These are phyloP conservation scores for Electrophaes corylata DNA, from an alignment of 2,888 invertebrate genomes.

Conservation along the genomic window DNA sequence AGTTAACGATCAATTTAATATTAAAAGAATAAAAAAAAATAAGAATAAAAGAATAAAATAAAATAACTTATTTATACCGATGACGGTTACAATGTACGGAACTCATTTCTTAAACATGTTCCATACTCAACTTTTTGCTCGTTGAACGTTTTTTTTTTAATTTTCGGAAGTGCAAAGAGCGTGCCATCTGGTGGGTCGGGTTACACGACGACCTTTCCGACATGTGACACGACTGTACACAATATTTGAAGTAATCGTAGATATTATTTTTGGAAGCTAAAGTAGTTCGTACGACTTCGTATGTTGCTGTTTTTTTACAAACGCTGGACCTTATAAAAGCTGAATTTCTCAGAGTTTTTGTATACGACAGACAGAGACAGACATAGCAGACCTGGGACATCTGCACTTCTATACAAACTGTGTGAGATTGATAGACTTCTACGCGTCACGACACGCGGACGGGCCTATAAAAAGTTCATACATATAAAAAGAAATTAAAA, in stretches of 20 bases:
- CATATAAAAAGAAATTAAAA: too few species aligned
- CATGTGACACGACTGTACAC: constrained; percentile 11
- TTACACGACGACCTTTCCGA: constrained; percentile 48
- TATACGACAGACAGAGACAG: too few species aligned
- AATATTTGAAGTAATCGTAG: background rate
- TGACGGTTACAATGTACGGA: constrained; percentile 17
- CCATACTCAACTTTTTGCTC: constrained; percentile 44
- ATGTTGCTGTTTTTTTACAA: background rate
- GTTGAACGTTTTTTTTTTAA: constrained; percentile 58
- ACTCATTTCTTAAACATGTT: constrained; percentile 19
- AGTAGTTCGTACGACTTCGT: background rate
- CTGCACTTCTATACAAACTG: too few species aligned
- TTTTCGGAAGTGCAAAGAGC: constrained; percentile 78
- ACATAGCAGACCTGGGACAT: too few species aligned
- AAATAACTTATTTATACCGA: background rate
- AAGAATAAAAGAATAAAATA: too few species aligned
- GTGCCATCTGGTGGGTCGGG: constrained; percentile 72
- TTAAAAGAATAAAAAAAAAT: too few species aligned
- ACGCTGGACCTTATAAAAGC: too few species aligned
- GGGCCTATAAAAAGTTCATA: too few species aligned
- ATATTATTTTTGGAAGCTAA: background rate
- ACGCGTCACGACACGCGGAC: too few species aligned
- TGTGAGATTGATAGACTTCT: too few species aligned
- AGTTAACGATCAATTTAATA: too few species aligned
- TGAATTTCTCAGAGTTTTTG: too few species aligned